phyloP scores from a whole-genome alignment of 2,888 invertebrate genomes.

The Chymomyza procnemis region DNA sequence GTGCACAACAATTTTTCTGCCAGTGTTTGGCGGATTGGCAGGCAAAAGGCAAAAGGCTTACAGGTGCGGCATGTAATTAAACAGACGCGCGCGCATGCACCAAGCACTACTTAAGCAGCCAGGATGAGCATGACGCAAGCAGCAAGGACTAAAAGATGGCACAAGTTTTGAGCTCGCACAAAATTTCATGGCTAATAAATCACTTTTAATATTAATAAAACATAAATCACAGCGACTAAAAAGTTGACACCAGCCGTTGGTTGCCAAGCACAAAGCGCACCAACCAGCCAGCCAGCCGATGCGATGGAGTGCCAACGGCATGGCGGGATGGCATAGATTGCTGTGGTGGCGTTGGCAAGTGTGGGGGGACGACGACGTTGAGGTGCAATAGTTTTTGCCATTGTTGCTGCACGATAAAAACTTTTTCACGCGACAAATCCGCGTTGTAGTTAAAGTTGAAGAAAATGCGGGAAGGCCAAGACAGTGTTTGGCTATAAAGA shows the following conservation, averaged over 20 bases:
- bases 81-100: conserved; percentile 43
- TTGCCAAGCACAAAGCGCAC: neutral
- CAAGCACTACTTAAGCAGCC: conserved; percentile 2
- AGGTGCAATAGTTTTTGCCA: conserved; percentile 25
- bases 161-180: conserved; percentile 41
- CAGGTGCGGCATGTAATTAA: conserved; percentile 53
- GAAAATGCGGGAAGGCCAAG: conserved; percentile 12
- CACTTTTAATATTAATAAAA: conserved; percentile 76
- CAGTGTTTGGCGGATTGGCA: neutral
- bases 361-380: neutral
- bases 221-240: conserved; percentile 71
- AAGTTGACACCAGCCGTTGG: conserved; percentile 40
- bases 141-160: conserved; percentile 21
- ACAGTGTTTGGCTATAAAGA: neutral
- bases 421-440: conserved; percentile 16
- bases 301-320: neutral
- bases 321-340: neutral
- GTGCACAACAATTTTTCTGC: neutral
- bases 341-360: neutral
- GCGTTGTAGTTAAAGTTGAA: conserved; percentile 17
- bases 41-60: neutral
- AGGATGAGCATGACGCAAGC: conserved; percentile 2
- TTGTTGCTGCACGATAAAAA: conserved; percentile 16
- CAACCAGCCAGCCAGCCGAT: no score
- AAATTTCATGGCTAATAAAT: conserved; percentile 73